Percentiles rank a stretch among this genome's conserved stretches.
Conservation (phyloP, 1,140 invertebrate genomes). For the Apis dorsata region DNA sequence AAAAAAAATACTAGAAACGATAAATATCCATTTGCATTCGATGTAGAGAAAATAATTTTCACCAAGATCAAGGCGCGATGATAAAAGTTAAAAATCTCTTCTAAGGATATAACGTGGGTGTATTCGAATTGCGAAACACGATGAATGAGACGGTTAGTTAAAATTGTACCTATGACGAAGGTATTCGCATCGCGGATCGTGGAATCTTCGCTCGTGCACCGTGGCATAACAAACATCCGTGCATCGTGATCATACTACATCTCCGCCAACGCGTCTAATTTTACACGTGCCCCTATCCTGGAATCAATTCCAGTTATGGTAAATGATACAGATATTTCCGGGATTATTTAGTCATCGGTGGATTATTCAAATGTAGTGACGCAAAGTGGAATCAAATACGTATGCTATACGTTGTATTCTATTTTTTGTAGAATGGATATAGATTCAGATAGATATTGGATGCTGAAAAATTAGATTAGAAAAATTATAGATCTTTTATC, state of each 20-base stretch:
- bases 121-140: constrained; percentile 23
- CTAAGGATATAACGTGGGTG: constrained; percentile 1
- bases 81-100: constrained; percentile 11
- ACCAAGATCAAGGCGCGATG: constrained; percentile 38
- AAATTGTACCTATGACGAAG: constrained; percentile 57
- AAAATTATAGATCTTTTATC: no score
- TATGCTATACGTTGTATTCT: no score
- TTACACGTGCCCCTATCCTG: neutral
- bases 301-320: neutral
- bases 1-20: neutral
- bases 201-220: constrained; percentile 2
- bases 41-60: neutral
- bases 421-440: no score
- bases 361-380: neutral
- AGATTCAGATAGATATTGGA: no score
- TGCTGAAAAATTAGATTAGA: no score
- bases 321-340: neutral
- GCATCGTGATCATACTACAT: constrained; percentile 23
- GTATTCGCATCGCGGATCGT: constrained; percentile 14
- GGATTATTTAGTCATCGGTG: neutral
- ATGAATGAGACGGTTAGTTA: constrained; percentile 58
- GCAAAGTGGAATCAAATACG: neutral
- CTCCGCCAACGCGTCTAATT: constrained; percentile 36
- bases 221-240: constrained; percentile 51
- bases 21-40: neutral